Conservation (phyloP, 2,797 vertebrate genomes). For the Buphagus erythrorhynchus region DNA sequence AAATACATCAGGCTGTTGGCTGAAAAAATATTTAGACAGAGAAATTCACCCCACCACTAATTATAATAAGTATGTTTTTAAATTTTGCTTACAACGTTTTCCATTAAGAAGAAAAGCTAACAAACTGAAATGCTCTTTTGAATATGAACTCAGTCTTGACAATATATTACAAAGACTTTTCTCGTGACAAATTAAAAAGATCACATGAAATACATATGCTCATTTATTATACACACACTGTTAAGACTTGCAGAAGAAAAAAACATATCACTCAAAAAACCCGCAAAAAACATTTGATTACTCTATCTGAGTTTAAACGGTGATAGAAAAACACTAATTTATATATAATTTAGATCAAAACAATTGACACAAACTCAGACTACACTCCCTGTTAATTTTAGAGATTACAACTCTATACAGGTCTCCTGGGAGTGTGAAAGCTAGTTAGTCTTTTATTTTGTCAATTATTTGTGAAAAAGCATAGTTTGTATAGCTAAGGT, state of each 20-base stretch:
- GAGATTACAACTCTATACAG: neutral
- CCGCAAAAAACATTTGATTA: neutral
- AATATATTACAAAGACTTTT: neutral
- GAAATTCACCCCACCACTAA: neutral
- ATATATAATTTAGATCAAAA: neutral
- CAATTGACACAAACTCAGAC: neutral
- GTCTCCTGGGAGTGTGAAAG: neutral
- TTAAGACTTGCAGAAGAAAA: neutral
- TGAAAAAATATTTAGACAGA: slow-evolving; percentile 8
- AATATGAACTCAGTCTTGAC: neutral
- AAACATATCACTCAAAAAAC: neutral
- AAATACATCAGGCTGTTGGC: neutral
- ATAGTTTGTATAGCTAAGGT: neutral
- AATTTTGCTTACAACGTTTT: neutral
- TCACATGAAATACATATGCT: neutral
- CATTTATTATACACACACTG: neutral
- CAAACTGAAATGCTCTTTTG: neutral
- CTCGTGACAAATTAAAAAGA: neutral
- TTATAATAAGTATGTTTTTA: slow-evolving; percentile 42
- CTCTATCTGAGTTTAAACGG: neutral
- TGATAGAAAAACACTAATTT: neutral
- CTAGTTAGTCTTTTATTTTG: neutral
- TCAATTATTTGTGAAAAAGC: neutral
- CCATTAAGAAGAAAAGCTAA: neutral
- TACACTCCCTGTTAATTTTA: neutral